Conservation (phyloP, 2,888 invertebrate species). For the Melinopterus prodromus region DNA sequence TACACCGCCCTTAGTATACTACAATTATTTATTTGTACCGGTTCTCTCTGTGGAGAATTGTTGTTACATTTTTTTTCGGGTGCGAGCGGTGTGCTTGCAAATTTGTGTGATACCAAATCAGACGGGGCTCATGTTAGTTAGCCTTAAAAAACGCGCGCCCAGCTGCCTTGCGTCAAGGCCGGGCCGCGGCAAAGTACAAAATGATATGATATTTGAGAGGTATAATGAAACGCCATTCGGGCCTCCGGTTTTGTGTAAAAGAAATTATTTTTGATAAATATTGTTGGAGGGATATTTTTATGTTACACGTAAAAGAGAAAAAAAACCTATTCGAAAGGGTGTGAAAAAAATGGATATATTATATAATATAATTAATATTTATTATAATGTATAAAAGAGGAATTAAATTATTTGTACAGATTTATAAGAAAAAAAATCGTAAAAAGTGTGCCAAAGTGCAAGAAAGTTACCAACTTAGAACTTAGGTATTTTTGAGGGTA, state of each 20-base stretch:
- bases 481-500: slow-evolving; percentile 51
- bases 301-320: slow-evolving; percentile 62
- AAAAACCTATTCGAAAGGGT: slow-evolving; percentile 54
- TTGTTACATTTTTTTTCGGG: slow-evolving; percentile 48
- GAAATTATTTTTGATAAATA: slow-evolving; percentile 73
- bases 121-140: slow-evolving; percentile 46
- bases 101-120: slow-evolving; percentile 53
- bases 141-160: slow-evolving; percentile 50
- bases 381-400: slow-evolving; percentile 61
- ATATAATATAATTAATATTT: slow-evolving; percentile 55
- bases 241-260: slow-evolving; percentile 55
- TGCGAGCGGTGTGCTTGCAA: slow-evolving; percentile 49
- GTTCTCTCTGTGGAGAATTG: slow-evolving; percentile 38
- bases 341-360: slow-evolving; percentile 63
- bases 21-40: slow-evolving; percentile 18
- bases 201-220: slow-evolving; percentile 56
- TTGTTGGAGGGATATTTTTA: slow-evolving; percentile 66
- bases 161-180: slow-evolving; percentile 58
- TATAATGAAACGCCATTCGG: slow-evolving; percentile 53
- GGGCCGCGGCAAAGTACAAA: slow-evolving; percentile 59
- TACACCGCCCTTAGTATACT: slow-evolving; percentile 35
- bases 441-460: slow-evolving; percentile 63
- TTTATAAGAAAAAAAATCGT: slow-evolving; percentile 47
- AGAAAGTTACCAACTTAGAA: slow-evolving; percentile 59
- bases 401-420: slow-evolving; percentile 63